A percentile compares a stretch with the other conserved stretches of the same genome.
phyloP scores from a whole-genome alignment of 2,113 vertebrate species.

The Myrmecophaga tridactyla region DNA sequence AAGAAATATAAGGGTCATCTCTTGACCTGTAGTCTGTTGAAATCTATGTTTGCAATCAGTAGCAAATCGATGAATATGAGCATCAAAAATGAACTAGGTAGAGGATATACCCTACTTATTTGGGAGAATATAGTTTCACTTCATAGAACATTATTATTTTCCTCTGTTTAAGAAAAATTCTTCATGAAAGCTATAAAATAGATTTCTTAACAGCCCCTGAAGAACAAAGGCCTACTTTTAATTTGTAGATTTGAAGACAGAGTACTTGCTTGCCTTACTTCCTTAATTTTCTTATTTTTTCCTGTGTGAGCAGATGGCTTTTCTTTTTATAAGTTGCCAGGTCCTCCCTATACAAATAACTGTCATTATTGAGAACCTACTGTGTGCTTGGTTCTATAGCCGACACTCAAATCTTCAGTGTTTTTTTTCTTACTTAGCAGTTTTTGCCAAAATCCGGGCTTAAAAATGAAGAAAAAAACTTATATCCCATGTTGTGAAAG shows the following conservation, averaged over 20 bases:
- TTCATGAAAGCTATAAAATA: slow-evolving; percentile 24
- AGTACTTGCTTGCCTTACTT: slow-evolving; percentile 58
- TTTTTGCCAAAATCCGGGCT: slow-evolving; percentile 76
- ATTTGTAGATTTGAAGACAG: slow-evolving; percentile 66
- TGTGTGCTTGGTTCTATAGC: slow-evolving; percentile 36
- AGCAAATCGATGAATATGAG: neutral
- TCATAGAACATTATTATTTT: slow-evolving; percentile 39
- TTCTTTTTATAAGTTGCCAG: slow-evolving; percentile 76
- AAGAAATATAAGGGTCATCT: slow-evolving; percentile 11
- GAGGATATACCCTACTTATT: neutral
- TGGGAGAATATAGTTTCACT: neutral
- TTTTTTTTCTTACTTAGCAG: slow-evolving; percentile 13
- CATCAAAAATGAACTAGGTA: slow-evolving; percentile 28
- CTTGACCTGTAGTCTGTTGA: slow-evolving; percentile 10
- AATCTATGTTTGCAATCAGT: slow-evolving; percentile 37
- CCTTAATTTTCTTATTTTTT: slow-evolving; percentile 73
- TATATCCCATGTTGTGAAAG: slow-evolving; percentile 74
- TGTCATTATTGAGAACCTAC: slow-evolving; percentile 61
- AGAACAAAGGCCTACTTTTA: slow-evolving; percentile 70
- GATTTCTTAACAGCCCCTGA: slow-evolving; percentile 48
- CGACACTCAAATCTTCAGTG: neutral
- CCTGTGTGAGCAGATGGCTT: slow-evolving; percentile 65
- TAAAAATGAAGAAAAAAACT: slow-evolving; percentile 78
- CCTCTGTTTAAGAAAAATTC: slow-evolving; percentile 8
- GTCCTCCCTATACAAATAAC: slow-evolving; percentile 56